These are phyloP conservation scores for Diplazon laetatorius DNA, from an alignment of 2,888 invertebrate species.

Conservation along the genomic window DNA sequence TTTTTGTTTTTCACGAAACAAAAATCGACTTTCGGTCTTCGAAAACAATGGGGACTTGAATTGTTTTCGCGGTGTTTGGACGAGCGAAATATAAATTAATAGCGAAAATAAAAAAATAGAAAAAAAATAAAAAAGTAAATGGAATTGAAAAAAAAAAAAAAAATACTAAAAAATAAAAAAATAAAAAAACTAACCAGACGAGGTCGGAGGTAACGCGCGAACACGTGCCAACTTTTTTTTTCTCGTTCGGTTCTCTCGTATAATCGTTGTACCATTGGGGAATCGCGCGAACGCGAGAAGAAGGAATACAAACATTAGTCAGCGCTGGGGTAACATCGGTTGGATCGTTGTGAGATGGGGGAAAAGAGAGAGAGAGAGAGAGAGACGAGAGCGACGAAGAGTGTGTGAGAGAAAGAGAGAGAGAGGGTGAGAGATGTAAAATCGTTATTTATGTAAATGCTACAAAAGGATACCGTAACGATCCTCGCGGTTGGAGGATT, in stretches of 20 bases:
- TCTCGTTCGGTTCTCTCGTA: conserved; percentile 1
- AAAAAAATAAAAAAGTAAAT: conserved; percentile 7
- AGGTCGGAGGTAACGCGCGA: neutral
- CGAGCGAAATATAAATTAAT: neutral
- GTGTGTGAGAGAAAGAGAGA: conserved; percentile 63
- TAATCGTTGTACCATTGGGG: conserved; percentile 24
- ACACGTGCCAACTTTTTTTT: conserved; percentile 23
- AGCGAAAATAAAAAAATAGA: no score
- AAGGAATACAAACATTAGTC: conserved; percentile 67
- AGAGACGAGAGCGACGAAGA: no score
- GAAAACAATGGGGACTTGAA: conserved; percentile 37
- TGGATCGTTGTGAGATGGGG: conserved; percentile 20
- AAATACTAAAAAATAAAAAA: conserved; percentile 18
- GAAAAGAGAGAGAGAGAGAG: conserved; percentile 59
- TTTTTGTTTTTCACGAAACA: no score
- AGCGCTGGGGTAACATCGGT: conserved; percentile 8
- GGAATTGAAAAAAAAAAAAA: neutral
- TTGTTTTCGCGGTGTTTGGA: conserved; percentile 33
- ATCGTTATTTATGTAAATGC: conserved; percentile 70
- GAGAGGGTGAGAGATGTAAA: conserved; percentile 57
- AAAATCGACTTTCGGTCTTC: conserved; percentile 13
- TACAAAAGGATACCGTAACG: conserved; percentile 68
- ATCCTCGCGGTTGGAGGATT: conserved; percentile 63
- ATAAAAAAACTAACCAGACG: conserved; percentile 2
- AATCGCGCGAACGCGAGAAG: conserved; percentile 58